Base-by-base conservation (phyloP, 2,797 vertebrate genomes). In the Pterois miles region DNA sequence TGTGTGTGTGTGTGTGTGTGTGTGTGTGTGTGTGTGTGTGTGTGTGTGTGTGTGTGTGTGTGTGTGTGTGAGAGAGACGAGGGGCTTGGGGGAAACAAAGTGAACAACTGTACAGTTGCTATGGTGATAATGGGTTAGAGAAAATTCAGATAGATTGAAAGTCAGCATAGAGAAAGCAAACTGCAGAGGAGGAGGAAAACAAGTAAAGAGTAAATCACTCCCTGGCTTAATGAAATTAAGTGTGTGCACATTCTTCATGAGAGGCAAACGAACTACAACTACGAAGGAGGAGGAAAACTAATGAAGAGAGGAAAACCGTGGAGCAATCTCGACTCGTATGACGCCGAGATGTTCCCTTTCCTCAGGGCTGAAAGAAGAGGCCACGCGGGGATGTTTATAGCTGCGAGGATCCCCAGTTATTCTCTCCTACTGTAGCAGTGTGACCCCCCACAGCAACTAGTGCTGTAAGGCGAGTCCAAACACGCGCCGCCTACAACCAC, bases 51-150 rank as follows among this genome's bases (percentile, higher is more conserved):
- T 81, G 79, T 72, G 53, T 59, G 36, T 27, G 12, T 16, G 48
- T 48, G 36, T 59, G 18, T 74, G 74, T 72, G 48, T 36, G 38
- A 33, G 18, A 8, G 5, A 50, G 33, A 66, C 67, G 72, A 46
- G 14, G 54, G 31, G 56, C 65, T 65, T 14, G 36, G 29, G 53
- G 59, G 78, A 36, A 69, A 62, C 80, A 85, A 89, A 83, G 74
- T 86, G 81, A 85, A 87, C 81, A 90, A 85, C 86, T 87, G 72
- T 80, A 85, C 76, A 73, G 90, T 93, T 90, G 86, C 88, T 80
- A 91, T 92, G 91, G 91, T 78, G 85, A 92, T 87, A 86, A 88
- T 65, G 16, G 78, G 77, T 71, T 71, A 12, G 71, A 81, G 82
- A 87, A 83, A 86, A 85, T 56, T 53, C 43, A 22, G 69, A 86